A percentile compares a stretch with the other conserved stretches of the same genome.
These are phyloP conservation scores for Thermophis baileyi DNA, from an alignment of 2,113 vertebrate genomes.

Conservation along the genomic window DNA sequence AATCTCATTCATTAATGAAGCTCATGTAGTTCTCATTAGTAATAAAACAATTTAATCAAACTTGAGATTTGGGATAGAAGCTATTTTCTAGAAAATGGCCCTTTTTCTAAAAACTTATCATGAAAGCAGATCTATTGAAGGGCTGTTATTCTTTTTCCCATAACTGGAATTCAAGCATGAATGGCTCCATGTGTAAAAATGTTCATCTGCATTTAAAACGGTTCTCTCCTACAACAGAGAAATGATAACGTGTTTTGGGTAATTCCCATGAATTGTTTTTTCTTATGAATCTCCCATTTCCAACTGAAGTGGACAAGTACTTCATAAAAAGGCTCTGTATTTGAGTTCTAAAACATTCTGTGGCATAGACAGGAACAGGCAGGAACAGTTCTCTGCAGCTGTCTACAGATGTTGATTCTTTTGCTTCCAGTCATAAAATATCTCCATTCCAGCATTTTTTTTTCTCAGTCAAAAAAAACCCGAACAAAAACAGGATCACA, in stretches of 20 bases:
- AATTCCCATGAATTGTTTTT: neutral
- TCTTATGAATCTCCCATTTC: neutral
- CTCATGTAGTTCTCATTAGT: constrained; percentile 20
- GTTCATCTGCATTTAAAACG: constrained; percentile 10
- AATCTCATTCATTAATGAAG: constrained; percentile 8
- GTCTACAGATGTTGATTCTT: neutral
- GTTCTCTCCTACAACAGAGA: neutral
- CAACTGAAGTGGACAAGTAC: too few species aligned
- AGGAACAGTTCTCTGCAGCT: neutral
- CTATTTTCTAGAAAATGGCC: neutral
- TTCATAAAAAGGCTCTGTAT: neutral
- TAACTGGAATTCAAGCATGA: neutral
- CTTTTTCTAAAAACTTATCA: neutral
- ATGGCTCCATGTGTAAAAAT: neutral
- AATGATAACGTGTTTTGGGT: neutral
- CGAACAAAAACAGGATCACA: neutral
- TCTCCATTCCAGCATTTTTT: constrained; percentile 21
- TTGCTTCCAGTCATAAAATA: constrained; percentile 11
- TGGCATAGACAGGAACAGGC: neutral
- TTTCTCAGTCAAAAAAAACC: constrained; percentile 4
- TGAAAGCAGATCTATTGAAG: constrained; percentile 6
- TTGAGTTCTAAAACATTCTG: neutral
- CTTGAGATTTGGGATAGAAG: neutral
- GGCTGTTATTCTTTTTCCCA: neutral
- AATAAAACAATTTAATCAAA: constrained; percentile 27